Base-by-base conservation (phyloP, 1,140 invertebrate species). In the Ceratoteleas bidentatus region DNA sequence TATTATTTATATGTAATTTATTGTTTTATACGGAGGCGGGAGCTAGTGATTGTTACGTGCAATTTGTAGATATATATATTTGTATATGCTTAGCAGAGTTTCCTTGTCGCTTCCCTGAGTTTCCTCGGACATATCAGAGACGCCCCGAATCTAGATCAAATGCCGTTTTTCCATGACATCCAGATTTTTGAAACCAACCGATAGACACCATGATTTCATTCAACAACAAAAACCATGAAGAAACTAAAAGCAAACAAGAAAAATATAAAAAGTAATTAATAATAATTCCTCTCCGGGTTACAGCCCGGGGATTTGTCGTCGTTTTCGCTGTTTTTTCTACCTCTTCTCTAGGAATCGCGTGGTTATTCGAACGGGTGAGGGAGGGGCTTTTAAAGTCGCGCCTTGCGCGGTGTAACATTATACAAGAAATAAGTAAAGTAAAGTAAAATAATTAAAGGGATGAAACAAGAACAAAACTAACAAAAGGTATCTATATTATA, bases 271-370 rank as follows among this genome's bases (percentile, higher is more conserved):
- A 54, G 85, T 85, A 84, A 32, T 70, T 57, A 75, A 76, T 72
- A 74, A 74, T 60, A 81, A 76, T 75, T 77, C 81, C 75, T 85
- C 82, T 83, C 83, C 77, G 66, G 81, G 79, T 56, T 77, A 77
- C 83, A 78, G 66, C 68, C 66, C 81, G 85, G 84, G 83, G 77
- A 86, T 88, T 88, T 87, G 84, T 89, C 88, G 88, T 89, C 87
- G 85, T 89, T 88, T 88, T 89, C 87, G 88, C 88, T 89, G 88
- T 89, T 89, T 89, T 89, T 89, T 89, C 88, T 89, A 89, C 88
- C 88, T 89, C 88, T 87, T 89, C 87, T 89, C 83, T 87, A 89
- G 86, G 83, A 84, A 88, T 87, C 85, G 87, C 84, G 85, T 85
- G 78, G 80, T 86, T 84, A 84, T 83, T 82, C 85, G 69, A 83